phyloP scores from a whole-genome alignment of 64 coral and sea anemone genomes.

The Pocillopora verrucosa region DNA sequence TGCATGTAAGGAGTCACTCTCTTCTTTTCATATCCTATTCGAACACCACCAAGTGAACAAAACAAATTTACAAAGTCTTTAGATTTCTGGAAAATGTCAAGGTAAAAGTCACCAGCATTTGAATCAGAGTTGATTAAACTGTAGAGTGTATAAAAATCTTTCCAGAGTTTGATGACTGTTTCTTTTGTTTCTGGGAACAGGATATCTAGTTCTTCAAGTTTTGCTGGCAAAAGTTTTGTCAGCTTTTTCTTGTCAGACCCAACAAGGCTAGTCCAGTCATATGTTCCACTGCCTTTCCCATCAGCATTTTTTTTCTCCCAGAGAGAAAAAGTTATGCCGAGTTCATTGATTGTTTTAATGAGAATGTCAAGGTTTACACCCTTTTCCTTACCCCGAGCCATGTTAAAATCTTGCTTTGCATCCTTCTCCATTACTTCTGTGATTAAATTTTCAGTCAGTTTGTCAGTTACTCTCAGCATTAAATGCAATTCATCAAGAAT shows the following conservation, averaged over 20 bases:
- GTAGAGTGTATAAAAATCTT: conserved; percentile 12
- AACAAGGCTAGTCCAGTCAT: conserved; percentile 54
- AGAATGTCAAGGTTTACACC: conserved; percentile 31
- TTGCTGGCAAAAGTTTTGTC: conserved; percentile 29
- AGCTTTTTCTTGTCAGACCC: conserved; percentile 59
- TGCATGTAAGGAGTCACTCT: conserved; percentile 66
- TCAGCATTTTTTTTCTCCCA: conserved; percentile 55
- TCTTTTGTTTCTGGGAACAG: conserved; percentile 46
- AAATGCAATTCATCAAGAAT: conserved; percentile 79
- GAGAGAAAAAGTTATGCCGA: conserved; percentile 23
- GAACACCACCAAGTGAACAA: conserved; percentile 34
- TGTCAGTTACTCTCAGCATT: conserved; percentile 72
- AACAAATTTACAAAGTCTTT: conserved; percentile 53
- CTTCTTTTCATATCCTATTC: conserved; percentile 26
- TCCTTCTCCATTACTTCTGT: conserved; percentile 66
- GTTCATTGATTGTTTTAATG: conserved; percentile 39
- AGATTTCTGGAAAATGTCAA: conserved; percentile 31
- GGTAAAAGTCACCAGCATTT: background rate
- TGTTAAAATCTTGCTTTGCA: conserved; percentile 48
- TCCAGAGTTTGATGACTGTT: conserved; percentile 31
- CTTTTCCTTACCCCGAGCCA: conserved; percentile 28
- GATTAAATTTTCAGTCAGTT: conserved; percentile 61
- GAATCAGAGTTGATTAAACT: background rate
- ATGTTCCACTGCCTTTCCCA: conserved; percentile 32
- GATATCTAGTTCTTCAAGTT: conserved; percentile 35